These are phyloP conservation scores for Gavia stellata DNA, from an alignment of 2,113 vertebrate genomes.

Conservation along the genomic window DNA sequence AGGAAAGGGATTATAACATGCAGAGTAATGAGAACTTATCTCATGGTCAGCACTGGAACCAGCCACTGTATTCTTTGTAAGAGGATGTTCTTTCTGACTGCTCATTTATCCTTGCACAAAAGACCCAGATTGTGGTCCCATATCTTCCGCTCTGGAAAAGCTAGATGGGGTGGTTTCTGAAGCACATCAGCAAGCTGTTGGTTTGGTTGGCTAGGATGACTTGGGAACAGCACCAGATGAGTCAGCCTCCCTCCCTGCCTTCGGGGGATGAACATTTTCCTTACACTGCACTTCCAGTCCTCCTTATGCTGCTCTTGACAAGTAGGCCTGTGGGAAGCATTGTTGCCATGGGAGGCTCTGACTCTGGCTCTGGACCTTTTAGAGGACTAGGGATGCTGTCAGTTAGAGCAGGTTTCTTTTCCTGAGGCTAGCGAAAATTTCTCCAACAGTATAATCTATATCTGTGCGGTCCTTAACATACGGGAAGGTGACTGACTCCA, in stretches of 20 bases:
- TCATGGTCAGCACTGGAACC: not conserved
- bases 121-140: not conserved
- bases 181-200: not conserved
- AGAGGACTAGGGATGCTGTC: not conserved
- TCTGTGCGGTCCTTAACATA: not conserved
- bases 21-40: not conserved
- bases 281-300: not conserved
- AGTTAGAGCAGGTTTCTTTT: not conserved
- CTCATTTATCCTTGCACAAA: not conserved
- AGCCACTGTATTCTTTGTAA: not conserved
- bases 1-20: not conserved
- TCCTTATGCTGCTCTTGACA: not conserved
- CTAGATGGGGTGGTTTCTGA: not conserved
- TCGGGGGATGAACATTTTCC: not conserved
- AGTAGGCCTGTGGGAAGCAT: not conserved
- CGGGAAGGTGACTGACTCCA: not conserved
- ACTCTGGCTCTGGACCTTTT: not conserved
- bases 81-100: not conserved
- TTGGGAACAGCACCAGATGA: not conserved
- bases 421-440: not conserved
- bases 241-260: not conserved
- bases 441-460: not conserved
- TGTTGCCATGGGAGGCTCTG: not conserved
- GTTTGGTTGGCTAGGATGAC: not conserved
- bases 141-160: not conserved